Base-by-base conservation (phyloP, 2,888 invertebrate genomes). In the Drosophila yooni region DNA sequence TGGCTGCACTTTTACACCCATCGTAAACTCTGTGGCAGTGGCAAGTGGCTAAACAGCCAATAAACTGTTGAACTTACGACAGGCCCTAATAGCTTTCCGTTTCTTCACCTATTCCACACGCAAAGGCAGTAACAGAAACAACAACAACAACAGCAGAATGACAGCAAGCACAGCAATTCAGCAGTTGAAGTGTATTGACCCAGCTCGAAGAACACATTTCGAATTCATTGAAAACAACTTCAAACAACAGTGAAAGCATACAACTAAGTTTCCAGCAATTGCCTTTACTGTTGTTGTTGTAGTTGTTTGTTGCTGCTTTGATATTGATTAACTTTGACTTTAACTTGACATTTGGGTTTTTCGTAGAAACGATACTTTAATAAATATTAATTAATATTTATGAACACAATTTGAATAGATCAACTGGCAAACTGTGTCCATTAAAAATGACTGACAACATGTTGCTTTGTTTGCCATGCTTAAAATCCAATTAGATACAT, bases 51-150 rank as follows among this genome's bases (percentile, higher is more conserved):
- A 73, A 78, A 67, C 60, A 72, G 88, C 85, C 85, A 86, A 86
- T 86, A 86, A 89, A 86, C 83, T 80, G 88, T 78, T 82, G 66
- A 86, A 78, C 82, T 88, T 85, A 86, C 83, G 80, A 67, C 81
- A 68, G 60, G 59, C 68, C 51, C 81, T 88, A 89, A 86, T 89
- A 82, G 85, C 88, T 77, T 77, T 84, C 80, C 76, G 64, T 72
- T 82, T 74, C 74, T 76, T 82, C 74, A 76, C 74, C 80, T 64
- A 63, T 53, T 65, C 58, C 46, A 67, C 46, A 33, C 50, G 10
- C 52, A 61, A 33, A 13, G 36, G 18, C 50, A 56, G 40, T 38
- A 54, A 46, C 51, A 54, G 36, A 36, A 71, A 31, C 27, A 60
- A 13, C 33, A 61, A 21, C 18, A 58, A 31, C 46, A 61, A 46